A percentile compares a stretch with the other conserved stretches of the same genome.
phyloP scores from a whole-genome alignment of 2,797 vertebrate genomes.

The Ambastaia sidthimunki region DNA sequence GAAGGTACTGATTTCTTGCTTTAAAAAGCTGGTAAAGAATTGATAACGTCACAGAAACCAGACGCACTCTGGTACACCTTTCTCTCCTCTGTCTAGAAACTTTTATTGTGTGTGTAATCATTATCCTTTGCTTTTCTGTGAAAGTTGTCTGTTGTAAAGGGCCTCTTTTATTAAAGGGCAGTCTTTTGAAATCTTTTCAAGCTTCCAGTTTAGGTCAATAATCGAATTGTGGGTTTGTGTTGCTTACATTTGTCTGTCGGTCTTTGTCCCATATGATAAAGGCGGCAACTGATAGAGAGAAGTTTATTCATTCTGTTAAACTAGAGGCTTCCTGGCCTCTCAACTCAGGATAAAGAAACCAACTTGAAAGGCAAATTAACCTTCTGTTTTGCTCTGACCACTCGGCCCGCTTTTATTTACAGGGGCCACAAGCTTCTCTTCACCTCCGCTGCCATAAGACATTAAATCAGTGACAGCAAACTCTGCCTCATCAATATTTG shows the following conservation, averaged over 20 bases:
- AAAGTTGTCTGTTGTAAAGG: neutral
- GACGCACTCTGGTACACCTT: neutral
- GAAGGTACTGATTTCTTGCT: constrained; percentile 9
- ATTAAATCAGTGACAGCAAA: constrained; percentile 57
- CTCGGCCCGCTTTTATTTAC: constrained; percentile 68
- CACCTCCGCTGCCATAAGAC: constrained; percentile 46
- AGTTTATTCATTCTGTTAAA: constrained; percentile 6
- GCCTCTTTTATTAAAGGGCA: neutral
- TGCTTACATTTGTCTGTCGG: neutral
- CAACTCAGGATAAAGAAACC: constrained; percentile 6
- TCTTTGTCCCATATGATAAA: neutral
- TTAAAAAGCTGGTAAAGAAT: constrained; percentile 23
- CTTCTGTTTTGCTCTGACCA: constrained; percentile 67
- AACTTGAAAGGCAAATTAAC: constrained; percentile 65
- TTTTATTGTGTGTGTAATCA: constrained; percentile 13
- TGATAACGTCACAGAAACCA: neutral
- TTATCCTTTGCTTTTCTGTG: neutral
- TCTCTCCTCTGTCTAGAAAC: constrained; percentile 11
- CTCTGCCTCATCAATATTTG: constrained; percentile 64
- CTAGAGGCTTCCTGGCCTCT: neutral
- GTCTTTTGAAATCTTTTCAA: neutral
- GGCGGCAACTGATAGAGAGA: neutral
- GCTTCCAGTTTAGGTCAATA: neutral
- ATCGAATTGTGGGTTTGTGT: neutral
- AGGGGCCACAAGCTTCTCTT: constrained; percentile 53